A percentile compares a stretch with the other conserved stretches of the same genome.
These are phyloP conservation scores for Pseudococcus longispinus DNA, from an alignment of 2,888 invertebrate genomes.

Conservation along the genomic window DNA sequence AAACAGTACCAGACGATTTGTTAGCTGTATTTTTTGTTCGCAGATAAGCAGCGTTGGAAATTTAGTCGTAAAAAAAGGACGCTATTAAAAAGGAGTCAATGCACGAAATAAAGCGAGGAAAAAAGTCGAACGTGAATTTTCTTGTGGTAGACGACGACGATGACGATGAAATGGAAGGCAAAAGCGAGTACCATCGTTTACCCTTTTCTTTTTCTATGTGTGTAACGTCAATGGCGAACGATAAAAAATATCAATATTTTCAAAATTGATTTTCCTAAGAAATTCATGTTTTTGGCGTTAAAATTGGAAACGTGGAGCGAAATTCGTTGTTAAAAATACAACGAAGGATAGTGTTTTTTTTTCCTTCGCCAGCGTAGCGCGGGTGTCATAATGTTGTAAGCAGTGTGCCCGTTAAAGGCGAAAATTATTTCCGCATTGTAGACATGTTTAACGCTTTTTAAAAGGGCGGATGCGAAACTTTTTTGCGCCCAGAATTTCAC, in stretches of 20 bases:
- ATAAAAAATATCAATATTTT: constrained; percentile 45
- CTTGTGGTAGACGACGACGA: constrained; percentile 1
- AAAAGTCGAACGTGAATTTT: constrained; percentile 45
- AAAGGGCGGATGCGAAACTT: constrained; percentile 19
- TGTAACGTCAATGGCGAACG: constrained; percentile 28
- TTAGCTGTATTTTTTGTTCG: background rate
- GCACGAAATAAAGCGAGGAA: constrained; percentile 29
- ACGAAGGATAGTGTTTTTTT: constrained; percentile 30
- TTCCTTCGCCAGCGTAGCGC: background rate
- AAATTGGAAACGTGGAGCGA: constrained; percentile 20
- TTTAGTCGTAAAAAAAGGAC: constrained; percentile 30
- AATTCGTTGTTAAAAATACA: constrained; percentile 23
- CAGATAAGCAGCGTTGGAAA: constrained; percentile 19
- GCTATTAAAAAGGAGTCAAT: constrained; percentile 35
- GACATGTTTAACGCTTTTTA: constrained; percentile 31
- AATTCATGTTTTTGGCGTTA: constrained; percentile 38
- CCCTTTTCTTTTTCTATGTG: constrained; percentile 29
- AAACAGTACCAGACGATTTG: constrained; percentile 18
- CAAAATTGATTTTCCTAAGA: constrained; percentile 37
- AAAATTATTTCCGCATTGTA: constrained; percentile 38
- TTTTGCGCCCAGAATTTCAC: background rate
- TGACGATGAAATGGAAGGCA: too few species aligned
- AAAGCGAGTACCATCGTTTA: constrained; percentile 30
- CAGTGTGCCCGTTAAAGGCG: constrained; percentile 8
- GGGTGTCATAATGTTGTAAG: constrained; percentile 29